Conservation (phyloP, 2,113 vertebrate species). For the Stegostoma tigrinum region DNA sequence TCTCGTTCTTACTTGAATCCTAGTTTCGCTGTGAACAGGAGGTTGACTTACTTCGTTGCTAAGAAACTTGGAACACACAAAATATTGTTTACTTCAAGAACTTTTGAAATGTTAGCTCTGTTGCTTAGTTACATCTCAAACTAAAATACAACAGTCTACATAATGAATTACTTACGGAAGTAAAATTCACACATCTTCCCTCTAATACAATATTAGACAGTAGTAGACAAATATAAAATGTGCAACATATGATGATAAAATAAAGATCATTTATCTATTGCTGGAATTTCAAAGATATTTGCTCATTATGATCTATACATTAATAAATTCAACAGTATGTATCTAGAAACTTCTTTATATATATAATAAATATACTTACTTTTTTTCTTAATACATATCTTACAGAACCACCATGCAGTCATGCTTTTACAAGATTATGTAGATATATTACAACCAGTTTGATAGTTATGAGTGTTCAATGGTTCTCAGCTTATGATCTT, state of each 20-base stretch:
- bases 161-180: neutral
- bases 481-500: neutral
- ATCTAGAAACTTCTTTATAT: slow-evolving; percentile 1
- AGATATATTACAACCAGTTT: neutral
- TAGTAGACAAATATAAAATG: slow-evolving; percentile 10
- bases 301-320: neutral
- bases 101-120: neutral
- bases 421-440: neutral
- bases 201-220: neutral
- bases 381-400: slow-evolving; percentile 40
- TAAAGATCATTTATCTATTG: slow-evolving; percentile 25
- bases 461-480: neutral
- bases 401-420: slow-evolving; percentile 49
- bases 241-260: slow-evolving; percentile 5
- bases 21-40: neutral
- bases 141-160: neutral
- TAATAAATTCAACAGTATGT: neutral
- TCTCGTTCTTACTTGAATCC: neutral
- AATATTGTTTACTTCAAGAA: neutral
- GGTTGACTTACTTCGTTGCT: neutral
- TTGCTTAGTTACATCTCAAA: neutral
- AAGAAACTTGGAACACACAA: neutral
- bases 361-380: neutral
- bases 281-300: slow-evolving; percentile 15
- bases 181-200: neutral